Base-by-base conservation (phyloP, 2,113 vertebrate genomes). In the Ceyx cyanopectus region DNA sequence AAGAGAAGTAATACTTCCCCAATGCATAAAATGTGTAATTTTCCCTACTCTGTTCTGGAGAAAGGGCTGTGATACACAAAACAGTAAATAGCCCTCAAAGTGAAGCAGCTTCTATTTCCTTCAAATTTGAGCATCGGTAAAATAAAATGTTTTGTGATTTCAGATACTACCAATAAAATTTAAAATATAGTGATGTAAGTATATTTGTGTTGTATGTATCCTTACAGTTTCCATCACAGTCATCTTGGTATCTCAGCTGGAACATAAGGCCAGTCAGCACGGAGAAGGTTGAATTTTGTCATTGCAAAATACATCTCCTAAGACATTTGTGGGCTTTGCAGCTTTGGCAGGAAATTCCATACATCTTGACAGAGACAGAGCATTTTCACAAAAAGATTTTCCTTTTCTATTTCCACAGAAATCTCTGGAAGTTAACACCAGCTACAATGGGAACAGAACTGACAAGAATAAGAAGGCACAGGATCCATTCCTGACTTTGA, bases 171-270 rank as follows among this genome's bases (percentile, higher is more conserved):
- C 73, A 87, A 48, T 82, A 37, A 16, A 92, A 75, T 91, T 90
- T 97, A 67, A 95, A 96, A 96, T 37, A 96, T 79, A 95, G 90
- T 80, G 80, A 78, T 77, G 82, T 68, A 93, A 92, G 17, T 62
- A 41, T 93, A 92, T 81, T 69, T 86, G 43, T 75, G 54, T 66
- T 94, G 81, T 88, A 94, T 19, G 14, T 92, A 89, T 91, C 69
- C 96, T 95, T 94, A 94, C 65, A 91, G 84, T 76, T 97, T 94
- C 72, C 67, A 79, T 81, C 91, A 87, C 53, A 91, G 84, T 88
- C 67, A 85, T 91, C 51, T 67, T 90, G 89, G 51, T 76, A 80
- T 54, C 92, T 92, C 66, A 27, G 11, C 70, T 78, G 74, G 82
- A 97, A 95, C 43, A 61, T 15, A 65, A 79, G 54, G 63, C 48